Percentiles rank a stretch among this genome's conserved stretches.
Evolutionary conservation across 1,140 invertebrate genomes (phyloP).

Genomic region (Chrysomallon squamiferum): DNA sequence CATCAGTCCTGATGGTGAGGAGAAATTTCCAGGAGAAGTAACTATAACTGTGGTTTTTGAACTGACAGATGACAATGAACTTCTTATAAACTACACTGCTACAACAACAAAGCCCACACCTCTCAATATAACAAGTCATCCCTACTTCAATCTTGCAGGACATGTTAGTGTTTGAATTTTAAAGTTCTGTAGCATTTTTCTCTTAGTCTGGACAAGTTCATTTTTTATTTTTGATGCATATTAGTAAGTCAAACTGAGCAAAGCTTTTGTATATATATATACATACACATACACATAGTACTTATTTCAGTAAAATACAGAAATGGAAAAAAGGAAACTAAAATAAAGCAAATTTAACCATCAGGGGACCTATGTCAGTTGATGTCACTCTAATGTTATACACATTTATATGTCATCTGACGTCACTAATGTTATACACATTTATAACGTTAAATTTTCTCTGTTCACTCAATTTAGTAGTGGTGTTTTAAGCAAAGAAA

Average conservation of each 20-base stretch:
- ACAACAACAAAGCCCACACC: conserved; percentile 79
- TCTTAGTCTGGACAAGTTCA: background rate
- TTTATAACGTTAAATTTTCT: no score
- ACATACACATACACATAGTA: background rate
- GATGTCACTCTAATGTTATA: no score
- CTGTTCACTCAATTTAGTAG: no score
- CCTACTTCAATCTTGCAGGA: conserved; percentile 92
- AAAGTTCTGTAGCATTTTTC: background rate
- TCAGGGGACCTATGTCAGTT: no score
- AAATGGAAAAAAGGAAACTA: no score
- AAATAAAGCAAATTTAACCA: no score
- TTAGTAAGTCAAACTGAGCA: background rate
- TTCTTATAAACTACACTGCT: conserved; percentile 77
- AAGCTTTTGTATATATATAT: background rate
- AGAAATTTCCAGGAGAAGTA: conserved; percentile 82
- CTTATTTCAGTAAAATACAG: no score
- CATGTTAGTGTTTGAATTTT: conserved; percentile 70
- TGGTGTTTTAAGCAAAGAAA: no score
- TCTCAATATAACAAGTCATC: conserved; percentile 91
- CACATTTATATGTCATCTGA: no score
- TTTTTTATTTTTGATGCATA: background rate
- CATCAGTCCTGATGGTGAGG: conserved; percentile 80
- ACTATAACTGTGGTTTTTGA: conserved; percentile 72
- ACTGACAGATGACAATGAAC: conserved; percentile 75
- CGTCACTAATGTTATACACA: no score